These are phyloP conservation scores for Trichechus manatus DNA, from an alignment of 2,113 vertebrate species.

Conservation along the genomic window DNA sequence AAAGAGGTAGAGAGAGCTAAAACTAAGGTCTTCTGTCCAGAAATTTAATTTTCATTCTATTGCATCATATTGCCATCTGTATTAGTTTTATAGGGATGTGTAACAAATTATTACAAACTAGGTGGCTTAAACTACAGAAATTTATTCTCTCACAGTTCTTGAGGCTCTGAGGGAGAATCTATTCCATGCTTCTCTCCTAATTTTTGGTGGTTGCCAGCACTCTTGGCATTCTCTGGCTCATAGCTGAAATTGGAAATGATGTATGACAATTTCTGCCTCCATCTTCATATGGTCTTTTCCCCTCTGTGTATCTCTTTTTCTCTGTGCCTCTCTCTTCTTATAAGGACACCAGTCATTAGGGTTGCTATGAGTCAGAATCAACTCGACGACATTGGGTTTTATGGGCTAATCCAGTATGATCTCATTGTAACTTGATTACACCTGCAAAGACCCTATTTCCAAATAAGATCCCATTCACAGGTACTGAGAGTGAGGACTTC, in stretches of 20 bases:
- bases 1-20: neutral
- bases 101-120: neutral
- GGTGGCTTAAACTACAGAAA: neutral
- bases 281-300: neutral
- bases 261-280: neutral
- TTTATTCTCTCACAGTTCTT: neutral
- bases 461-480: neutral
- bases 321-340: neutral
- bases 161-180: neutral
- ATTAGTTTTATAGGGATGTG: neutral
- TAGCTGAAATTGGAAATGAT: neutral
- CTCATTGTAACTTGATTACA: neutral
- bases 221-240: neutral
- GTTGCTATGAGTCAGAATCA: neutral
- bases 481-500: neutral
- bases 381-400: neutral
- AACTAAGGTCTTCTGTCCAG: neutral
- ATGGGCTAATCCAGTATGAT: neutral
- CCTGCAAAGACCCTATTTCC: neutral
- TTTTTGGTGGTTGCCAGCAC: neutral
- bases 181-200: neutral
- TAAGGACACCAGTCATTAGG: neutral
- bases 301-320: too few relatives aligned
- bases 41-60: constrained; percentile 19
- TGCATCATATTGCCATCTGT: neutral